Evolutionary conservation across 2,888 invertebrate species (phyloP).

Genomic region (Tricholauxania praeusta): DNA sequence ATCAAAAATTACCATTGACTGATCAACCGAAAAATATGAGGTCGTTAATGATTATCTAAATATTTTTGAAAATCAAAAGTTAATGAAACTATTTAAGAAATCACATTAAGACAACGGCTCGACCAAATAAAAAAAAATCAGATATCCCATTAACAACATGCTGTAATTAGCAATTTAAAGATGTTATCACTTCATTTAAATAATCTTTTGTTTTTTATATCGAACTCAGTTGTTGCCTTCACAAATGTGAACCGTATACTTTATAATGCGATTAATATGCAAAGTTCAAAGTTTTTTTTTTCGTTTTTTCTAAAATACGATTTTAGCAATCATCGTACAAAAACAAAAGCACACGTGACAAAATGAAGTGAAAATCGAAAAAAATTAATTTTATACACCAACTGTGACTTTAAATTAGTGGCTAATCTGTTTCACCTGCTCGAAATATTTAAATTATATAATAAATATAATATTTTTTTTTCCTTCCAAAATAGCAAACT

Average conservation of each 20-base stretch:
- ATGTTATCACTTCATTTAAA: conserved; percentile 60
- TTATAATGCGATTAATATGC: conserved; percentile 19
- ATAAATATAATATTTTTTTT: no score
- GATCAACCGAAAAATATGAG: conserved; percentile 5
- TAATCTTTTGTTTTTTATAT: conserved; percentile 2
- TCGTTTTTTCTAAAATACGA: no score
- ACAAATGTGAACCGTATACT: conserved; percentile 1
- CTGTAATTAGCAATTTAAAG: conserved; percentile 49
- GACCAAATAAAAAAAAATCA: neutral
- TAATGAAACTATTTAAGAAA: conserved; percentile 35
- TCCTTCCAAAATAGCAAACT: no score
- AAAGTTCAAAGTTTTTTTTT: neutral
- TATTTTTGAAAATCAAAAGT: conserved; percentile 43
- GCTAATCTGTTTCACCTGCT: neutral
- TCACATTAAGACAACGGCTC: neutral
- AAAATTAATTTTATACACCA: conserved; percentile 3
- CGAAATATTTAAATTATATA: neutral
- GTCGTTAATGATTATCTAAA: neutral
- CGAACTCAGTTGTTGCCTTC: neutral
- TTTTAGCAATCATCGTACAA: neutral
- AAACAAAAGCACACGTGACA: neutral
- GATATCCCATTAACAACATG: conserved; percentile 43
- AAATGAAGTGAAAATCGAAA: neutral
- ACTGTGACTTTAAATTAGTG: conserved; percentile 11
- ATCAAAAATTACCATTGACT: neutral